Evolutionary conservation across 2,113 vertebrate species (phyloP).

Genomic region (Sorex fumeus): DNA sequence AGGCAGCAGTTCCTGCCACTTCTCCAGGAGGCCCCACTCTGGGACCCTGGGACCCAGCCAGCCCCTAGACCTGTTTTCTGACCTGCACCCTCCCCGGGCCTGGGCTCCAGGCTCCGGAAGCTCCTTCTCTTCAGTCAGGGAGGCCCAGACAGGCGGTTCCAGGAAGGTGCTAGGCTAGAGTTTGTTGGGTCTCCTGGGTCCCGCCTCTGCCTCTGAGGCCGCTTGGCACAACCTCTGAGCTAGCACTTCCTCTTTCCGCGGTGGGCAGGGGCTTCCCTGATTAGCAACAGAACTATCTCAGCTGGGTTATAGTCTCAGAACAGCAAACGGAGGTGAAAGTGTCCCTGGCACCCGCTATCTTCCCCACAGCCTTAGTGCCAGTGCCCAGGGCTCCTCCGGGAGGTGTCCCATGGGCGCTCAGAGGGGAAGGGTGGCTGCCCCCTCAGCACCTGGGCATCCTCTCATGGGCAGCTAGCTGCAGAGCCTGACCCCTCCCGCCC

Average conservation of each 20-base stretch:
- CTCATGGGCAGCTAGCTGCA: too few species aligned
- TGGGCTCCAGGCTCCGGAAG: background rate
- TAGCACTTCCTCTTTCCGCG: conserved; percentile 22
- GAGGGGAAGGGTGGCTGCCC: too few species aligned
- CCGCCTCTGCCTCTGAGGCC: background rate
- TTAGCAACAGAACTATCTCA: background rate
- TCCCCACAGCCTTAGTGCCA: too few species aligned
- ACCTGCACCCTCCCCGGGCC: background rate
- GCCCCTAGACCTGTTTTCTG: background rate
- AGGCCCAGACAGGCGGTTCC: background rate
- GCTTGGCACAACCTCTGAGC: background rate
- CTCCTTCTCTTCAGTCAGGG: background rate
- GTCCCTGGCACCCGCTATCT: background rate
- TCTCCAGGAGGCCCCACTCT: background rate
- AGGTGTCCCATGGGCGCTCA: too few species aligned
- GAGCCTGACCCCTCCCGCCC: too few species aligned
- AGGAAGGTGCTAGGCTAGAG: background rate
- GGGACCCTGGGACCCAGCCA: background rate
- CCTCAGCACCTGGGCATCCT: too few species aligned
- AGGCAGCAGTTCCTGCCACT: too few species aligned
- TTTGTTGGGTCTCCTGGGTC: background rate
- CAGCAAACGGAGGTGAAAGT: background rate
- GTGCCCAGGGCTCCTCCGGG: too few species aligned
- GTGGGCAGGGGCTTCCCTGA: background rate
- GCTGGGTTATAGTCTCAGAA: background rate